Evolutionary conservation across 2,888 invertebrate genomes (phyloP), one percentile per base, ranked within the genome.

Genomic region (Leucozona laternaria): DNA sequence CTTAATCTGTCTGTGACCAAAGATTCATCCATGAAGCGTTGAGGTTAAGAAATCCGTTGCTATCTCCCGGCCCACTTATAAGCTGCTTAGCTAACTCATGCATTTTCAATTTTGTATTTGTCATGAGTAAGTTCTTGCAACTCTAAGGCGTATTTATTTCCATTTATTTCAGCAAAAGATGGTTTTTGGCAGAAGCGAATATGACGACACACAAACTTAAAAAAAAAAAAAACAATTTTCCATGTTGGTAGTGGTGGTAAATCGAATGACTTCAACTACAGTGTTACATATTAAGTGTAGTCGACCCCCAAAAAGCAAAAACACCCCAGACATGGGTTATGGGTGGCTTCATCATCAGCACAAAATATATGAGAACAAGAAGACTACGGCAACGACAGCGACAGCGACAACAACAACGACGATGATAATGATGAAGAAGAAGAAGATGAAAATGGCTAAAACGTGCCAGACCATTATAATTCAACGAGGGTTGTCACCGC

Each of bases 391-490:
- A 20, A 34, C 34, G 20, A 58, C 20, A 20, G 31, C 31, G n/a
- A 62, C 1, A 6, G 43, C 34, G 58, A 60, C n/a, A n/a, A n/a
- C n/a, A n/a, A n/a, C n/a, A n/a, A 60, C 0, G 13, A 60, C 34
- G 58, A 60, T 11, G 11, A 40, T 4, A 10, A 66, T 0, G 48
- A 43, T 0, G 66, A 66, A 20, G 64, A 48, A 75, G 64, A 84
- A 79, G 53, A 76, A 77, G 57, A 71, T 66, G 81, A 82, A 81
- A 82, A 86, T 86, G 78, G 82, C 66, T 82, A 75, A 86, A 86
- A 86, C 86, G 86, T 86, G 86, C 86, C 86, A 86, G 86, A 86
- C 86, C 82, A 82, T 79, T 78, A 82, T 82, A 82, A 86, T 86
- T 82, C 77, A 73, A 75, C 81, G 82, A 78, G 81, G 17, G 34